Base-by-base conservation (phyloP, 1,140 invertebrate genomes). In the Philotrypesis tridentata region DNA sequence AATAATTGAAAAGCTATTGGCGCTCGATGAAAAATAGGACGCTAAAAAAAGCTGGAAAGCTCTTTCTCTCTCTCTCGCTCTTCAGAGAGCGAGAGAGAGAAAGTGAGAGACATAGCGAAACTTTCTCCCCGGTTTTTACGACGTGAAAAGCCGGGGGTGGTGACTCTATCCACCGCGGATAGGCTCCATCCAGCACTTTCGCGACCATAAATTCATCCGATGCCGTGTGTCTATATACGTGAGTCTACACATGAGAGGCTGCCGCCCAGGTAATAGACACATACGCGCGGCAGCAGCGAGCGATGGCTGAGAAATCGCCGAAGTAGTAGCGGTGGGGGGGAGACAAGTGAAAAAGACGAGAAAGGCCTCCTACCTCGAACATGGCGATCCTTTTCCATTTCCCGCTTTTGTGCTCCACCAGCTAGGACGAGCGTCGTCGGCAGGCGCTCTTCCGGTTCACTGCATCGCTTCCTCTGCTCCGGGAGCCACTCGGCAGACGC, bases 371-470 rank as follows among this genome's bases (percentile, higher is more conserved):
- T 75, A 89, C 89, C 89, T 87, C 85, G 85, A 63, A 82, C 84
- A 83, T 89, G 84, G 55, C 82, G 89, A 79, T 89, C 87, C 87
- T 89, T 89, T 81, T 89, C 89, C 89, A 89, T 89, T 84, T 87
- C 85, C 84, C 83, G 65, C 70, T 68, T 63, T 40, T 77, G 60
- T 27, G 73, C 60, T 68, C 65, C 75, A 79, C 68, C n/a, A 85
- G 82, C 23, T 79, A 60, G 71, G 61, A 43, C 37, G 21, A 55
- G 48, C 61, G 67, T 29, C 67, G 31, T 25, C 67, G 21, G 61
- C 61, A 21, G 37, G 77, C 43, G 82, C 80, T 83, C 67, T 81
- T 77, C 21, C 70, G 63, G 85, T 87, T 89, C 87, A 89, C 88
- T 89, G 88, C 88, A 89, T 89, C 87, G 83, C 82, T n/a, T 55